phyloP scores from a whole-genome alignment of 1,140 invertebrate genomes.

The Saccostrea echinata region DNA sequence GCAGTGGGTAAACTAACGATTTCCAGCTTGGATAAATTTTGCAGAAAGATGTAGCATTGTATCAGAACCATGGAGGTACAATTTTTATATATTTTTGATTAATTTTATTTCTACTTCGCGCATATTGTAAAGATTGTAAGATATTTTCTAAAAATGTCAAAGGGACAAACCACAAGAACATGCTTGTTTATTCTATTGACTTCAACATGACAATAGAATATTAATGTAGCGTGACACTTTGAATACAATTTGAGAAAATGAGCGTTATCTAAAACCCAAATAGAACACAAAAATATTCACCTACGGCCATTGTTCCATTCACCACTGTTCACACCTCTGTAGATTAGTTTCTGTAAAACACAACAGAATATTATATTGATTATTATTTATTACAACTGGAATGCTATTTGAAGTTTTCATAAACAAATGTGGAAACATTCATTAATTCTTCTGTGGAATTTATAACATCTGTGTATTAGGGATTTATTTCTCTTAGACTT shows the following conservation, averaged over 20 bases:
- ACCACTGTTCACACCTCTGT: background rate
- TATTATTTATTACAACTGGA: background rate
- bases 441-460: background rate
- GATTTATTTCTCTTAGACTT: no score
- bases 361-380: background rate
- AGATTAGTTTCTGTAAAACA: background rate
- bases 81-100: background rate
- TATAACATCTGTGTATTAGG: background rate
- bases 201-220: slow-evolving; percentile 15
- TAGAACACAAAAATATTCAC: slow-evolving; percentile 17
- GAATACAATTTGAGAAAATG: slow-evolving; percentile 41
- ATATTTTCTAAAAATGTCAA: background rate
- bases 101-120: background rate
- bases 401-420: background rate
- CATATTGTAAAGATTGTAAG: background rate
- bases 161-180: slow-evolving; percentile 30
- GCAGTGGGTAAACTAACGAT: slow-evolving; percentile 17
- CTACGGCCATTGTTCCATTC: background rate
- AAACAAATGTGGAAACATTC: background rate
- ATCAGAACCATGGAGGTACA: background rate
- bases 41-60: slow-evolving; percentile 10
- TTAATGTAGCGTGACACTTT: slow-evolving; percentile 42
- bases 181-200: slow-evolving; percentile 7
- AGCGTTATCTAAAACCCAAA: slow-evolving; percentile 38
- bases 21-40: background rate